These are phyloP conservation scores for Glyptemys insculpta DNA, from an alignment of 2,797 vertebrate species.

Conservation along the genomic window DNA sequence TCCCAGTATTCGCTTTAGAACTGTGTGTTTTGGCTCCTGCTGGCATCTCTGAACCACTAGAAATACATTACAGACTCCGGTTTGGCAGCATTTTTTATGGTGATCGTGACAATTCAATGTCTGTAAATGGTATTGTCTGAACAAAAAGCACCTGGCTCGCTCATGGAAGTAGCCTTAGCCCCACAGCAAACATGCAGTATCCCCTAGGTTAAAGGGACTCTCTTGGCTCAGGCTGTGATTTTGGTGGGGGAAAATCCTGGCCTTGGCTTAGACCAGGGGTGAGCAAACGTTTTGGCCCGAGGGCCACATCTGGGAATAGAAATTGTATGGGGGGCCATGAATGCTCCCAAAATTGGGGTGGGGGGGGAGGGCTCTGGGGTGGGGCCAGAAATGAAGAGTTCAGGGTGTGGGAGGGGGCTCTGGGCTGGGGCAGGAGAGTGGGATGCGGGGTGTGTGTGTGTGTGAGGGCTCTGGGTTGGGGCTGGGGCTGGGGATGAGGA, in stretches of 20 bases:
- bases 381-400: no score
- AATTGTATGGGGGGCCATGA: no score
- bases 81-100: background rate
- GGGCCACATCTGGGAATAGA: no score
- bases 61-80: background rate
- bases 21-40: slow-evolving; percentile 34
- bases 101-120: background rate
- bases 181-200: background rate
- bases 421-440: no score
- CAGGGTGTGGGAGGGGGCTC: no score
- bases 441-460: no score
- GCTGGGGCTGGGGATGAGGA: no score
- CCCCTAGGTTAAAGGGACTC: background rate
- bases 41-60: background rate
- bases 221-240: background rate
- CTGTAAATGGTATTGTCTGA: background rate
- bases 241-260: background rate
- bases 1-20: background rate
- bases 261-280: no score
- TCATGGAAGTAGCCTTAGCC: background rate
- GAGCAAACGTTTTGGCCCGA: no score
- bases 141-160: background rate
- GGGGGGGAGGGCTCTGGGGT: no score
- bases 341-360: no score
- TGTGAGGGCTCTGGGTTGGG: no score